Evolutionary conservation across 2,797 vertebrate genomes (phyloP).

Genomic region (Podarcis siculus): DNA sequence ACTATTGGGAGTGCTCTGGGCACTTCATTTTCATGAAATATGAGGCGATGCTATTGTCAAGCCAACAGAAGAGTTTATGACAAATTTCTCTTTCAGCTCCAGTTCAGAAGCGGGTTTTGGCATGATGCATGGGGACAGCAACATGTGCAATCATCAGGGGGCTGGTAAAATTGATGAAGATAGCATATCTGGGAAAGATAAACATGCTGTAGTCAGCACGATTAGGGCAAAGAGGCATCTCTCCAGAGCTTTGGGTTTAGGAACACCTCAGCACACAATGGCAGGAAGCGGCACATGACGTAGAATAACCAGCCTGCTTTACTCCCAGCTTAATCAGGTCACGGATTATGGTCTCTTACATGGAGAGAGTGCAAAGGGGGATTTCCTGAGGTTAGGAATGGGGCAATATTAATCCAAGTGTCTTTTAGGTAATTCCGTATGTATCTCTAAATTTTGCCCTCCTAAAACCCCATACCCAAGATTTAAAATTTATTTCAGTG

Average conservation of each 20-base stretch:
- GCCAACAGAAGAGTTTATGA: conserved; percentile 85
- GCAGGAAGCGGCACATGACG: conserved; percentile 58
- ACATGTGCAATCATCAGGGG: conserved; percentile 80
- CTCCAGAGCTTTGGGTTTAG: conserved; percentile 72
- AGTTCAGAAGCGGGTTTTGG: conserved; percentile 76
- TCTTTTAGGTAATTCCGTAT: neutral
- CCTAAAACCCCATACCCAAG: neutral
- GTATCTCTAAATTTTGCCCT: fast-evolving
- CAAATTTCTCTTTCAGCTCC: conserved; percentile 86
- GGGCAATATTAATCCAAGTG: neutral
- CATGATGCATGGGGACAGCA: conserved; percentile 90
- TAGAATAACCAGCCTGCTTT: conserved; percentile 49
- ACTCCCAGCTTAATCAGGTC: conserved; percentile 50
- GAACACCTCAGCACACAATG: conserved; percentile 53
- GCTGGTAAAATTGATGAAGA: conserved; percentile 91
- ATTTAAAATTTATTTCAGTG: neutral
- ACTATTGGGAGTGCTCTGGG: conserved; percentile 83
- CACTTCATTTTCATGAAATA: conserved; percentile 98
- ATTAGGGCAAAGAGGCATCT: conserved; percentile 69
- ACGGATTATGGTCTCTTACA: conserved; percentile 14
- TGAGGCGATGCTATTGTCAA: conserved; percentile 88
- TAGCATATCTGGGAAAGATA: conserved; percentile 82
- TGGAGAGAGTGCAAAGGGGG: conserved; percentile 9
- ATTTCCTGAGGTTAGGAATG: conserved; percentile 19
- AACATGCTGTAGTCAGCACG: conserved; percentile 80